Base-by-base conservation (phyloP, 2,113 vertebrate species). In the Festucalex cinctus region DNA sequence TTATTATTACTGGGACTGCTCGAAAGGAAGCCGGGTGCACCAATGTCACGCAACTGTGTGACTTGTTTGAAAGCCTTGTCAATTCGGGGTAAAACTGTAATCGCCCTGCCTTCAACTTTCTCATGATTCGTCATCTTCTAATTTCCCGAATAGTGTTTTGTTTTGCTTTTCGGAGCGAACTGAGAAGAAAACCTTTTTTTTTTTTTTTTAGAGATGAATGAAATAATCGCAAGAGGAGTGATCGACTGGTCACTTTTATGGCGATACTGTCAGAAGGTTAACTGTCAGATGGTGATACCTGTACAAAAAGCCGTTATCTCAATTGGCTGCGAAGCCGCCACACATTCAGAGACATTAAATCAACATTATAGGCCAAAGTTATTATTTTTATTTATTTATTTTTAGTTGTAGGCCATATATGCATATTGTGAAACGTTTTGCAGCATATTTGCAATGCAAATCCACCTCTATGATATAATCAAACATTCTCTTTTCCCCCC, bases 51-150 rank as follows among this genome's bases (percentile, higher is more conserved):
- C 43, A 36, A n/a, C 16, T 5, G 43, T 24, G 57, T 56, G 74
- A 79, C 69, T 57, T 46, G 64, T 73, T 39, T 37, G n/a, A n/a
- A n/a, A n/a, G n/a, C n/a, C n/a, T 26, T 13, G 17, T 20, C 36
- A 20, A 61, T 46, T 48, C 20, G 20, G 6, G 41, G 28, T 74
- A 49, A 36, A 67, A 51, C 66, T 16, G 3, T 70, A 32, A 32
- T 9, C 9, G 1, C 57, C 8, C 36, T 22, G 13, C 2, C 24
- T 22, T 22, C 51, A 59, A 35, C 17, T 10, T 3, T 19, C 17
- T 36, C 9, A 37, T 59, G 32, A 36, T 36, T 59, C 32, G 9
- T 35, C 32, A 20, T 36, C 32, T 32, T 59, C 32, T 36, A 16
- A n/a, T 54, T 26, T 56, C 10, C 49, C 20, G n/a, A 19, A 41